These are phyloP conservation scores for Stratiomys singularior DNA, from an alignment of 2,888 invertebrate genomes.

Conservation along the genomic window DNA sequence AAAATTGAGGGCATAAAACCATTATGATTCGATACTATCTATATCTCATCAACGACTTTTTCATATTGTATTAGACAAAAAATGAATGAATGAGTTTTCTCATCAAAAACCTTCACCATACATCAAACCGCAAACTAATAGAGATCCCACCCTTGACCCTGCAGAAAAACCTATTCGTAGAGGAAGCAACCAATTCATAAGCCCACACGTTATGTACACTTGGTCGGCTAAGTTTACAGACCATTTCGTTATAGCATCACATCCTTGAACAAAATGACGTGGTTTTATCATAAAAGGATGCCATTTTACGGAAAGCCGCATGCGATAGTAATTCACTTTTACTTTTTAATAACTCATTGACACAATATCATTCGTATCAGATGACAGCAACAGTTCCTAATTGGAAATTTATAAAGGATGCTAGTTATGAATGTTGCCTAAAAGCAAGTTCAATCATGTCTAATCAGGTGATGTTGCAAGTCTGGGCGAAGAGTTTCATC, in stretches of 20 bases:
- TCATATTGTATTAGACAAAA: slow-evolving; percentile 21
- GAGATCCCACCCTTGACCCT: background rate
- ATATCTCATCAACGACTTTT: background rate
- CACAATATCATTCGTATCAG: no score
- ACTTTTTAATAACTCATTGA: no score
- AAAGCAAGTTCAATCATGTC: no score
- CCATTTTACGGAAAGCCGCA: background rate
- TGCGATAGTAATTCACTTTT: no score
- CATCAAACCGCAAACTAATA: slow-evolving; percentile 37
- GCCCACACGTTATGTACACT: slow-evolving; percentile 41
- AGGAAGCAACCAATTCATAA: slow-evolving; percentile 31
- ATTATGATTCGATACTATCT: slow-evolving; percentile 16
- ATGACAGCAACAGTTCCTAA: no score
- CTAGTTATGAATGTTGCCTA: no score
- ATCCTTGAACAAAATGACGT: slow-evolving; percentile 19
- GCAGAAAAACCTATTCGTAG: slow-evolving; percentile 10
- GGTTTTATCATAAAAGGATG: background rate
- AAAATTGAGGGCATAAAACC: no score
- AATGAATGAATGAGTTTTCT: slow-evolving; percentile 29
- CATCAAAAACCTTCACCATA: slow-evolving; percentile 37
- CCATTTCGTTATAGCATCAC: background rate
- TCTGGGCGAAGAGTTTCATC: background rate
- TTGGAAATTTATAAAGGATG: no score
- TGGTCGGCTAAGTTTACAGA: slow-evolving; percentile 26
- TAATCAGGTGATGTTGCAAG: no score